phyloP scores from a whole-genome alignment of 2,113 vertebrate genomes.

The Tupaia tana region DNA sequence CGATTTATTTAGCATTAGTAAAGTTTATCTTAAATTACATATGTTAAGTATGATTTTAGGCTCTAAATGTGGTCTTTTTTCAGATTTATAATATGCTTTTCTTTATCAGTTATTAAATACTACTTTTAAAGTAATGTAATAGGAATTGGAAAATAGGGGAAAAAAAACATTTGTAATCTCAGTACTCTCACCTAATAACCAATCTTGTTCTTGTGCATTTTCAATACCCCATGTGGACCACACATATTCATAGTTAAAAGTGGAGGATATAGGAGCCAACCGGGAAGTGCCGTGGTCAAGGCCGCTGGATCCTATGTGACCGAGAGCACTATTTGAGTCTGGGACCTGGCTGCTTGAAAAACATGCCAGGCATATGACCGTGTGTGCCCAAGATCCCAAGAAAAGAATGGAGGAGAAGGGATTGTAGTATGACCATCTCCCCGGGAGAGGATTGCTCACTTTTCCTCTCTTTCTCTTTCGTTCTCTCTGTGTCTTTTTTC shows the following conservation, averaged over 20 bases:
- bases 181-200: not conserved
- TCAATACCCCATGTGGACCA: not conserved
- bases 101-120: constrained; percentile 30
- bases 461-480: too few species aligned
- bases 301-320: too few species aligned
- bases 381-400: too few species aligned
- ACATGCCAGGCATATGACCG: too few species aligned
- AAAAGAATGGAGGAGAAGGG: too few species aligned
- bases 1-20: not conserved
- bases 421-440: too few species aligned
- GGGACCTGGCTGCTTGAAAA: too few species aligned
- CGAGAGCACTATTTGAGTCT: too few species aligned
- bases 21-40: constrained; percentile 5
- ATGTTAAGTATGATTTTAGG: constrained; percentile 1
- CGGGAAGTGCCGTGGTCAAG: too few species aligned
- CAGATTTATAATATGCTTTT: not conserved
- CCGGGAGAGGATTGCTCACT: too few species aligned
- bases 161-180: not conserved
- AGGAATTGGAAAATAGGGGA: not conserved
- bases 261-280: too few species aligned
- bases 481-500: too few species aligned
- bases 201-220: not conserved
- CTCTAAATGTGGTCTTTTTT: not conserved
- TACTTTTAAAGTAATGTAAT: not conserved
- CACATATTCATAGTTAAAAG: not conserved